A percentile compares a stretch with the other conserved stretches of the same genome.
These are phyloP conservation scores for Lagria hirta DNA, from an alignment of 2,888 invertebrate species.

Conservation along the genomic window DNA sequence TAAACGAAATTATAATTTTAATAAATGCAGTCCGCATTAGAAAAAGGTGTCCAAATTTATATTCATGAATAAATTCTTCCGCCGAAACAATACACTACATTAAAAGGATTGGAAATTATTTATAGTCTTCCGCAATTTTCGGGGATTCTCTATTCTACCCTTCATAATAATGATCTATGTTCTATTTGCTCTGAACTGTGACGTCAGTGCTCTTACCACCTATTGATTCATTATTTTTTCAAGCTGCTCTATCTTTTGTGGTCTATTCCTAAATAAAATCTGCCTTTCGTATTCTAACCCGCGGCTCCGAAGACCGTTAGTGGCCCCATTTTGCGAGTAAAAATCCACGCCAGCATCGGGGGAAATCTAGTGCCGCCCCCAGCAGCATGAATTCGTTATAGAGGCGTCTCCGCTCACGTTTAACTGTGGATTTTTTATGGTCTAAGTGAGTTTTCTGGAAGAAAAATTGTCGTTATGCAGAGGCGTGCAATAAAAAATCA, in stretches of 20 bases:
- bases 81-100: constrained; percentile 19
- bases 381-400: constrained; percentile 44
- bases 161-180: too few species aligned
- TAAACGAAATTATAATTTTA: constrained; percentile 8
- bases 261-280: too few species aligned
- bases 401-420: constrained; percentile 41
- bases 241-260: constrained; percentile 2
- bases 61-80: constrained; percentile 22
- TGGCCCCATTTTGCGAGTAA: constrained; percentile 42
- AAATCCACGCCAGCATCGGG: constrained; percentile 41
- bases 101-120: constrained; percentile 15
- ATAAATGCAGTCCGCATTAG: constrained; percentile 14
- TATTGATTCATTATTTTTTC: background rate
- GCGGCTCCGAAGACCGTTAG: background rate
- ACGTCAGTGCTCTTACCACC: background rate
- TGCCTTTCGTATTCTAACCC: background rate
- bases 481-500: constrained; percentile 41
- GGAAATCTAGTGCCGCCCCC: constrained; percentile 45
- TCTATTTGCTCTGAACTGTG: too few species aligned
- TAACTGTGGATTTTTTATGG: constrained; percentile 40
- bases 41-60: constrained; percentile 16
- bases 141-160: too few species aligned
- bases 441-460: constrained; percentile 33
- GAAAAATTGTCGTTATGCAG: constrained; percentile 30
- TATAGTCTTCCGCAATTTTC: too few species aligned